phyloP scores from a whole-genome alignment of 2,888 invertebrate genomes.

The Lycocerus yunnanus region DNA sequence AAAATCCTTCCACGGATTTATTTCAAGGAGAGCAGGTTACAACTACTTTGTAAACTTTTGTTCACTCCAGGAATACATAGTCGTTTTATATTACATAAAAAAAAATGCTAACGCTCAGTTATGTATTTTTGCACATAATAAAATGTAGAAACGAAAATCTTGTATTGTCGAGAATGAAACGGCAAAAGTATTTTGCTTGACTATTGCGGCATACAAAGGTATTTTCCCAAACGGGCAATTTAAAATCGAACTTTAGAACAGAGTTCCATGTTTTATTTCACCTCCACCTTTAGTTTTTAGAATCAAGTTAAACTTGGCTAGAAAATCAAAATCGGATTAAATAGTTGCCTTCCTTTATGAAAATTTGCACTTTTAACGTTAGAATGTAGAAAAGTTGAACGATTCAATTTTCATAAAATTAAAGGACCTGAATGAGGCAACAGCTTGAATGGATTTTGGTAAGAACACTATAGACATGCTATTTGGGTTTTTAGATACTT shows the following conservation, averaged over 20 bases:
- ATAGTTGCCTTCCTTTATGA: neutral
- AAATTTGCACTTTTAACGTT: neutral
- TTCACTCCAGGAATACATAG: neutral
- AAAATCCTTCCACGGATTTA: neutral
- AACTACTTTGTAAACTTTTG: neutral
- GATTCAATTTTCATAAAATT: neutral
- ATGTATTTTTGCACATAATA: neutral
- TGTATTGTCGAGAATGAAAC: neutral
- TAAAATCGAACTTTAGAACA: conserved; percentile 5
- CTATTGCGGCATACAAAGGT: neutral
- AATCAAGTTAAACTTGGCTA: neutral
- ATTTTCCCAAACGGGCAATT: conserved; percentile 15
- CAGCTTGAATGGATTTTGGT: neutral
- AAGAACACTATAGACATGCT: neutral
- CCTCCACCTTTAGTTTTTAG: neutral
- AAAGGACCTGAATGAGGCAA: neutral
- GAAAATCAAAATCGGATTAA: neutral
- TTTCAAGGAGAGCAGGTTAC: neutral
- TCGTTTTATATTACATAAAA: neutral
- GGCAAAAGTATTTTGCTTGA: neutral
- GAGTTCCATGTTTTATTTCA: neutral
- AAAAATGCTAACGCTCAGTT: neutral
- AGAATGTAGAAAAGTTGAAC: neutral
- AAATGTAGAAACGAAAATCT: neutral
- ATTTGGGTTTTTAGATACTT: neutral